Evolutionary conservation across 2,888 invertebrate genomes (phyloP).

Genomic region (Sphaerophoria taeniata): DNA sequence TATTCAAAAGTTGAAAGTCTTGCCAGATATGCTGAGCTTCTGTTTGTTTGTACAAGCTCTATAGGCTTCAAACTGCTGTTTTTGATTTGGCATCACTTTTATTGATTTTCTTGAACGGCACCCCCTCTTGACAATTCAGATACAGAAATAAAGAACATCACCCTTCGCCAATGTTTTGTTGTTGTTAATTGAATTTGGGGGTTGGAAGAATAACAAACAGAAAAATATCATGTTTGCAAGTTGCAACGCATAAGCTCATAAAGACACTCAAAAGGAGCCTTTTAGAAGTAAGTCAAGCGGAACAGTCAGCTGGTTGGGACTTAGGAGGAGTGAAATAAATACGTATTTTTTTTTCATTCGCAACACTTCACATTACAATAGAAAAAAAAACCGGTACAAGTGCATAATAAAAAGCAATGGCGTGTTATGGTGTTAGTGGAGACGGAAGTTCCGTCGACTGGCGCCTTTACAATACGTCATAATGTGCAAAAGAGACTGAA

Average conservation of each 20-base stretch:
- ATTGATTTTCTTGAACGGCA: constrained; percentile 52
- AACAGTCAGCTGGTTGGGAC: constrained; percentile 55
- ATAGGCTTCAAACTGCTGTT: background rate
- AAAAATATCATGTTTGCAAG: constrained; percentile 22
- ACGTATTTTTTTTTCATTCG: constrained; percentile 18
- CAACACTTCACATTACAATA: background rate
- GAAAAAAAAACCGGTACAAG: background rate
- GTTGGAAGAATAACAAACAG: constrained; percentile 4
- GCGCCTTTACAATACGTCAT: background rate
- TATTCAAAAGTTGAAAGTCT: constrained; percentile 47
- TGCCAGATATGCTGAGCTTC: constrained; percentile 31
- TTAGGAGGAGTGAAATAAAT: background rate
- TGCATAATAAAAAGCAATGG: background rate
- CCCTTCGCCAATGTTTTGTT: constrained; percentile 31
- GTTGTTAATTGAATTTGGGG: constrained; percentile 27
- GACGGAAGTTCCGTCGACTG: constrained; percentile 14
- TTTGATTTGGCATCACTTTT: constrained; percentile 55
- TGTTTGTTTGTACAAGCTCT: background rate
- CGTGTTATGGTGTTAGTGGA: background rate
- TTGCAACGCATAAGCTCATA: constrained; percentile 42
- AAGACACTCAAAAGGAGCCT: constrained; percentile 26
- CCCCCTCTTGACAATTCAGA: constrained; percentile 34
- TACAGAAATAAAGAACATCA: constrained; percentile 33
- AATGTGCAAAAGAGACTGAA: constrained; percentile 5
- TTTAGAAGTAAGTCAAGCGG: constrained; percentile 28